Evolutionary conservation across 1,140 invertebrate genomes (phyloP).

Genomic region (Euwallacea fornicatus): DNA sequence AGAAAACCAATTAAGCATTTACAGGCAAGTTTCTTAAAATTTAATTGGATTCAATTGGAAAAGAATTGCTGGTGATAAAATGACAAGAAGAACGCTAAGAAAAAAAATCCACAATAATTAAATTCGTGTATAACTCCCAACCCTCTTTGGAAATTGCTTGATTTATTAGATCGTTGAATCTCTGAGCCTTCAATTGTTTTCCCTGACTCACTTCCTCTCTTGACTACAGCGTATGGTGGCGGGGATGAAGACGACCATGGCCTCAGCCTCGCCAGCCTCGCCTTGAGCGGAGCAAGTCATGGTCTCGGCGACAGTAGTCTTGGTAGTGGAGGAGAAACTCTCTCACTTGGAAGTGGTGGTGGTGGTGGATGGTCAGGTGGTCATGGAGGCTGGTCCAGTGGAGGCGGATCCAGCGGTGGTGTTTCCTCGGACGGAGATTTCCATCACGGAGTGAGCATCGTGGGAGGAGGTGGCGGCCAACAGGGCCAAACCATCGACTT

Average conservation of each 20-base stretch:
- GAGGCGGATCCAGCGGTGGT: conserved; percentile 15
- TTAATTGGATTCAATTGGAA: no score
- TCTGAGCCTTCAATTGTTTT: no score
- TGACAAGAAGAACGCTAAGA: no score
- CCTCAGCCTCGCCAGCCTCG: conserved; percentile 27
- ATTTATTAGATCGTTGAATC: no score
- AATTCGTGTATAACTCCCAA: no score
- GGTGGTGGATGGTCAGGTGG: conserved; percentile 21
- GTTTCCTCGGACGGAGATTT: conserved; percentile 36
- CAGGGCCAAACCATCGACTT: conserved; percentile 42
- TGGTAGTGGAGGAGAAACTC: conserved; percentile 26
- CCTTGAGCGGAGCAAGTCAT: conserved; percentile 28
- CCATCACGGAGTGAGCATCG: conserved; percentile 44
- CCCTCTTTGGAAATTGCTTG: no score
- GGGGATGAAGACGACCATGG: conserved; percentile 26
- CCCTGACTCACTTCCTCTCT: no score
- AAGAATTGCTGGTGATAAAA: no score
- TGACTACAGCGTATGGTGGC: conserved; percentile 14
- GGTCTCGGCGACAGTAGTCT: conserved; percentile 35
- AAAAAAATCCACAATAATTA: no score
- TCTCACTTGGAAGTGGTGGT: conserved; percentile 24
- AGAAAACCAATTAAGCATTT: no score
- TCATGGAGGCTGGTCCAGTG: conserved; percentile 23
- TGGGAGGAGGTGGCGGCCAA: conserved; percentile 34
- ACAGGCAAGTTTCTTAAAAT: no score